These are phyloP conservation scores for Tipula lateralis DNA, from an alignment of 2,888 invertebrate genomes.

Conservation along the genomic window DNA sequence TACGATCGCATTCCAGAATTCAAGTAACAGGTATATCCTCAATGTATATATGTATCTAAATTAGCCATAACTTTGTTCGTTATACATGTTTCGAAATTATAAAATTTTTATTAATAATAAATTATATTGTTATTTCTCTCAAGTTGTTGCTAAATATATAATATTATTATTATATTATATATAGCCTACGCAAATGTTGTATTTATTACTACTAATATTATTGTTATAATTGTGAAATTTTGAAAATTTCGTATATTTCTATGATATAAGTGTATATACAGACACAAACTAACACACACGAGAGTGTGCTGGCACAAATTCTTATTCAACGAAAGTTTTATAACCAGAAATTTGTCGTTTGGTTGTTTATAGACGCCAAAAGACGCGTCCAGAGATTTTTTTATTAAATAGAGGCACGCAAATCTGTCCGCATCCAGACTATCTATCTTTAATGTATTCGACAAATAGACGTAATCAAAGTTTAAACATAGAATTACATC, in stretches of 20 bases:
- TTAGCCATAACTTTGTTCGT: background rate
- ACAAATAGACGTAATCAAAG: slow-evolving; percentile 6
- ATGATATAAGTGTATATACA: too few relatives aligned
- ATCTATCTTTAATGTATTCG: background rate
- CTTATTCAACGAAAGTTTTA: background rate
- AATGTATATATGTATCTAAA: background rate
- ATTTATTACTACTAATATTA: background rate
- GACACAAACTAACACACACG: background rate
- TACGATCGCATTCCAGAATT: background rate
- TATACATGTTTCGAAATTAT: background rate
- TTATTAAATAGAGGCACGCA: background rate
- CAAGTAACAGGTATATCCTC: background rate
- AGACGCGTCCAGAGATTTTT: background rate
- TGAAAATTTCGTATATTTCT: background rate
- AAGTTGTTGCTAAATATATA: background rate
- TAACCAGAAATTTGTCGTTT: background rate
- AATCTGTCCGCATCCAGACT: background rate
- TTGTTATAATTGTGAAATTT: background rate
- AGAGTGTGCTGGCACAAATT: background rate
- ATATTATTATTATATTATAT: background rate
- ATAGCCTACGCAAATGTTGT: background rate
- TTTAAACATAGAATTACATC: background rate
- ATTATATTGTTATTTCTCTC: background rate
- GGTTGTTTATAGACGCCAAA: background rate
- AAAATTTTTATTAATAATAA: slow-evolving; percentile 6